Evolutionary conservation across 2,113 vertebrate species (phyloP), one percentile per base, ranked within the genome.

Genomic region (Heloderma charlesbogerti): DNA sequence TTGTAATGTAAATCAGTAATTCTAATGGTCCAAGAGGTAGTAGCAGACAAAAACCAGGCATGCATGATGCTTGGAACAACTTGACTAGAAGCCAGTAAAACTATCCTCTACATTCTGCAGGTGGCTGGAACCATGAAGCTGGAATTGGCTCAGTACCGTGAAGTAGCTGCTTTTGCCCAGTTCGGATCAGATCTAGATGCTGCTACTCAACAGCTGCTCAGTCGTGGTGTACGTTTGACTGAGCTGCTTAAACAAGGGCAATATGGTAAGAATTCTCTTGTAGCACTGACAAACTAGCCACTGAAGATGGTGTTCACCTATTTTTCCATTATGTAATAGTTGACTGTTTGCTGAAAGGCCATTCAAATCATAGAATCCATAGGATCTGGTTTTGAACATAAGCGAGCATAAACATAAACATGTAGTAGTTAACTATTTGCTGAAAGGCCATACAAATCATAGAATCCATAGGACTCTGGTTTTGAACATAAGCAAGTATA

Each of bases 41-140:
- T 34, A 18, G 25, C 72, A 31, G n/a, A 29, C 27, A 63, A 31
- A 78, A 57, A 72, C 25, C 29, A n/a, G 48, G 25, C 69, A 7
- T 13, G 1, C 10, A 1, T 37, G 54, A 25, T 60, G 16, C 51
- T 57, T 34, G 43, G 60, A 8, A 51, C 29, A 3, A 45, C 31
- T 25, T 9, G 45, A 5, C 9, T 71, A 81, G 16, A 78, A 51
- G 13, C 5, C 81, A 71, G 9, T 48, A 6, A 18, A 15, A 0
- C 77, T 45, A 0, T 4, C 3, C 16, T 7, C 45, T 1, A 0
- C 48, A 0, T 86, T 83, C 25, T 54, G 0, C 75, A 99, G 99
- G 99, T 99, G 97, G 99, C 99, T 0, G 99, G 99, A 96, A 99
- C 99, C 95, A 99, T 99, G 99, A 99, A 99, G 96, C 97, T 99